A percentile compares a stretch with the other conserved stretches of the same genome.
Conservation (phyloP, 2,888 invertebrate species). For the Clepsis dumicolana region DNA sequence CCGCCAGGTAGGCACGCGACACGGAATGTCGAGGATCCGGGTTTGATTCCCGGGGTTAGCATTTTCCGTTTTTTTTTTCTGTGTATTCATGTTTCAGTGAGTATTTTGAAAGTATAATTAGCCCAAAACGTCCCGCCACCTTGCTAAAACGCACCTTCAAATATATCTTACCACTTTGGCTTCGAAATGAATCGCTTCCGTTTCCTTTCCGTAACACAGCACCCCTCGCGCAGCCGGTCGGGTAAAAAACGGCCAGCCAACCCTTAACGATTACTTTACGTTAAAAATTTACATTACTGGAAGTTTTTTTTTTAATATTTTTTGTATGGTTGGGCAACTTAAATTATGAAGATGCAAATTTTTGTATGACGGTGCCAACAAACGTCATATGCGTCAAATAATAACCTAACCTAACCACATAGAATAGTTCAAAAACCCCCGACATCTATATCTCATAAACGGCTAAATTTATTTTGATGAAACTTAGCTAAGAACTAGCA, state of each 20-base stretch:
- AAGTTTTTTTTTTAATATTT: slow-evolving; percentile 23
- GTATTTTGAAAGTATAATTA: too few species aligned
- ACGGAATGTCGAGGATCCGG: too few species aligned
- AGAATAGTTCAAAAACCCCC: too few species aligned
- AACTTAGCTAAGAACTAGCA: too few species aligned
- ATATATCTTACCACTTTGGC: slow-evolving; percentile 26
- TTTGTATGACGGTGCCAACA: not conserved
- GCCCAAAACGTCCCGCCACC: not conserved
- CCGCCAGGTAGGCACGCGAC: too few species aligned
- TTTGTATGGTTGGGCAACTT: slow-evolving; percentile 4
- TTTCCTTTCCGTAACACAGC: slow-evolving; percentile 1
- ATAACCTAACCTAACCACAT: too few species aligned
- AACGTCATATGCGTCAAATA: not conserved
- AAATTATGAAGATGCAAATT: not conserved
- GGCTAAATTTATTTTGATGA: too few species aligned
- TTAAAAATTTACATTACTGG: slow-evolving; percentile 32
- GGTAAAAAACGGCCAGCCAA: slow-evolving; percentile 5
- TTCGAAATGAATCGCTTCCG: slow-evolving; percentile 7
- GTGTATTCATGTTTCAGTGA: too few species aligned
- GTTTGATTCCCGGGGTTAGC: too few species aligned
- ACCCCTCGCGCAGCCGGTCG: not conserved
- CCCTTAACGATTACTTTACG: slow-evolving; percentile 4
- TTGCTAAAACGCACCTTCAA: slow-evolving; percentile 11
- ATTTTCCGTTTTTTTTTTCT: too few species aligned
- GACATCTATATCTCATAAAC: too few species aligned